These are phyloP conservation scores for Lepidochitona cinerea DNA, from an alignment of 2,888 invertebrate species.

Conservation along the genomic window DNA sequence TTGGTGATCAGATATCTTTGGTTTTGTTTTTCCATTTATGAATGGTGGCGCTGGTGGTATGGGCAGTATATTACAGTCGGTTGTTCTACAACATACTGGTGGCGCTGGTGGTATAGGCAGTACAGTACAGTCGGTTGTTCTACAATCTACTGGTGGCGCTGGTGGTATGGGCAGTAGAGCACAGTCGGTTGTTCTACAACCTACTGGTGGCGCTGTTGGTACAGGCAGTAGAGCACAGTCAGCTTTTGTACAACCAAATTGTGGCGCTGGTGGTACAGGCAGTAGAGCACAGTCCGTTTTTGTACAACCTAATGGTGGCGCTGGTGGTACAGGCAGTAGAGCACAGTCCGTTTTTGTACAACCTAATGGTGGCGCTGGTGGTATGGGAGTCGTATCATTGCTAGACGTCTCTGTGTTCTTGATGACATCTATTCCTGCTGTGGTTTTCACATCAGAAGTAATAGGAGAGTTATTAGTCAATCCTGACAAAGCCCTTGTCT, in stretches of 20 bases:
- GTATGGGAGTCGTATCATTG: no score
- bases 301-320: neutral
- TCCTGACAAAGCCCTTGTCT: no score
- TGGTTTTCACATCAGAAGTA: no score
- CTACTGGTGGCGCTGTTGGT: neutral
- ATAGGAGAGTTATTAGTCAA: no score
- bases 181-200: neutral
- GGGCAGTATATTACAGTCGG: no score
- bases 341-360: neutral
- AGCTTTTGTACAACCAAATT: neutral
- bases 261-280: slow-evolving; percentile 6
- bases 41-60: no score
- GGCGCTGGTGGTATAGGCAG: slow-evolving; percentile 19
- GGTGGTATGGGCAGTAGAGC: slow-evolving; percentile 6
- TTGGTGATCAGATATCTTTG: no score
- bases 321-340: no score
- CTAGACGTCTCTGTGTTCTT: neutral
- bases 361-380: neutral
- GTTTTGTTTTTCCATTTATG: no score
- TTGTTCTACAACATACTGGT: neutral
- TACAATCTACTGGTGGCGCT: slow-evolving; percentile 10
- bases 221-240: neutral
- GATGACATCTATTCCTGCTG: no score
- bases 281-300: neutral
- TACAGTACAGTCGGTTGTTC: neutral